Base-by-base conservation (phyloP, 2,888 invertebrate genomes). In the Stegophylla sp. region DNA sequence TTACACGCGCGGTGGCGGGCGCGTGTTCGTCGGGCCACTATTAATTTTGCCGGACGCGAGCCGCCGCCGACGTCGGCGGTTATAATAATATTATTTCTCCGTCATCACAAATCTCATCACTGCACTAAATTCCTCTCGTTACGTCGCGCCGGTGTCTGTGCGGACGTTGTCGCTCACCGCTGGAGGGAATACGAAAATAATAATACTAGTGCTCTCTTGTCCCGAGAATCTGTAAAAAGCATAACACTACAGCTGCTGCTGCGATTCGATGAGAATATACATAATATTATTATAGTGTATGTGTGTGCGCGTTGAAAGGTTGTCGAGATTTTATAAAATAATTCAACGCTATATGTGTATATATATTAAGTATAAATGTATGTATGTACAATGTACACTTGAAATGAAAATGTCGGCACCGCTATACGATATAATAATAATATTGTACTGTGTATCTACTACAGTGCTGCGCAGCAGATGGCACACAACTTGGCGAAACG, bases 11-110 rank as follows among this genome's bases (percentile, higher is more conserved):
- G 53, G 61, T 72, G 17, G 48, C 28, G 61, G 12, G 66, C 66
- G 66, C 64, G 66, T 53, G 66, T 64, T 51, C 43, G 13, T 51
- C 43, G 13, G 64, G 20, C 43, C n/a, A 10, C 26, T 45, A 64
- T 64, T 64, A 64, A 41, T 64, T 64, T 43, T 43, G 3, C 41
- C 64, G 41, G 61, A 56, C 53, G 34, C 28, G 17, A 4, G 4
- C 2, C 51, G 51, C 1, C 61, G 17, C 1, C 17, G 3, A 1
- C 51, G 51, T 2, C 61, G 17, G 7, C 17, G 3, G 28, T 61
- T 28, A 28, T 61, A 34, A 28, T 61, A 61, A 17, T 61, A 61
- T 34, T 34, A 56, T 61, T 41, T 64, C 64, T 23, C 64, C 10
- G 64, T 43, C 64, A 43, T 64, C n/a, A 41, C 61, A 17, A 28